Evolutionary conservation across 2,888 invertebrate genomes (phyloP).

Genomic region (Empis stercorea): DNA sequence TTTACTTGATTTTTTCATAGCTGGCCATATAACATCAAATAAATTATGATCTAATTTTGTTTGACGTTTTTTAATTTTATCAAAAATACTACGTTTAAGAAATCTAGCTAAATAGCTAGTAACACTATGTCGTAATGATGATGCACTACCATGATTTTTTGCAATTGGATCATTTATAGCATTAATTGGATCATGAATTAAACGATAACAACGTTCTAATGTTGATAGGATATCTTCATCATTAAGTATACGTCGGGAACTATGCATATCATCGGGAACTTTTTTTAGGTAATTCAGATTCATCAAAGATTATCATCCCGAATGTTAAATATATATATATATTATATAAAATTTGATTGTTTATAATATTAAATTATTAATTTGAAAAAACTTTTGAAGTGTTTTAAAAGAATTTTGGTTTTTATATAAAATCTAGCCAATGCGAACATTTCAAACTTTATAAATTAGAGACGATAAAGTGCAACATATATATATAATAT

Average conservation of each 20-base stretch:
- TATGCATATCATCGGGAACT: slow-evolving; percentile 65
- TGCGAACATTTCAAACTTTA: too few species aligned
- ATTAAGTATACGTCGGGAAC: slow-evolving; percentile 58
- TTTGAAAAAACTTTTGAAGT: slow-evolving; percentile 4
- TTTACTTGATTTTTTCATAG: slow-evolving; percentile 63
- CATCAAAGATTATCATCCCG: too few species aligned
- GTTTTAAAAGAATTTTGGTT: not conserved
- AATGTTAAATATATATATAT: not conserved
- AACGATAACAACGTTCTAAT: slow-evolving; percentile 61
- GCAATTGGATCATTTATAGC: slow-evolving; percentile 42
- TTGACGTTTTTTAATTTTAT: slow-evolving; percentile 57
- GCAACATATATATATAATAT: too few species aligned
- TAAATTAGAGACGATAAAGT: too few species aligned
- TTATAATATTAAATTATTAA: too few species aligned
- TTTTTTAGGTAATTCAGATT: slow-evolving; percentile 3
- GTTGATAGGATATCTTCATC: slow-evolving; percentile 57
- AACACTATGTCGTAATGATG: slow-evolving; percentile 41
- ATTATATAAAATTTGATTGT: not conserved
- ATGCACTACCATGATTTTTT: slow-evolving; percentile 28
- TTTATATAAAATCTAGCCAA: too few species aligned
- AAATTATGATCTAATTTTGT: slow-evolving; percentile 77
- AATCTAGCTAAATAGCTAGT: slow-evolving; percentile 58
- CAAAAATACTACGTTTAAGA: slow-evolving; percentile 58
- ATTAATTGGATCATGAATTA: slow-evolving; percentile 45
- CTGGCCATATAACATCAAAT: slow-evolving; percentile 81